These are phyloP conservation scores for Drosophila nigrodunni DNA, from an alignment of 1,140 invertebrate genomes.

Conservation along the genomic window DNA sequence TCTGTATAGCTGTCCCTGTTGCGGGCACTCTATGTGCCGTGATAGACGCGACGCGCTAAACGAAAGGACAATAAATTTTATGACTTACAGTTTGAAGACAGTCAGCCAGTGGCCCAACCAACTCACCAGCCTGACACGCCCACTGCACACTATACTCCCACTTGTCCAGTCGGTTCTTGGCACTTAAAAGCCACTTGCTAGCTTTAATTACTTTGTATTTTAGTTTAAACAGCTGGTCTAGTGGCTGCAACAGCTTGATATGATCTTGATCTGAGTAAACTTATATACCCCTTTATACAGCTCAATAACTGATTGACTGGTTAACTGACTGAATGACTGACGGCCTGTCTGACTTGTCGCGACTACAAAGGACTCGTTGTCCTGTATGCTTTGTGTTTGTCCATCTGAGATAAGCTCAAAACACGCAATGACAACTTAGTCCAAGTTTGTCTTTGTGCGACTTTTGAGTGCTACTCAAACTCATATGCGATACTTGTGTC, in stretches of 20 bases:
- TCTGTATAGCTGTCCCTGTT: neutral
- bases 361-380: conserved; percentile 27
- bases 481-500: conserved; percentile 7
- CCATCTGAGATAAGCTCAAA: conserved; percentile 77
- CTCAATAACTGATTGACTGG: conserved; percentile 18
- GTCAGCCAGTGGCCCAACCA: neutral
- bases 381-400: conserved; percentile 68
- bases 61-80: conserved; percentile 78
- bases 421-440: conserved; percentile 77
- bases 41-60: conserved; percentile 66
- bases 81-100: conserved; percentile 72
- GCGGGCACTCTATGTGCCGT: conserved; percentile 54
- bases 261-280: conserved; percentile 21
- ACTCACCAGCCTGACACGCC: too few species aligned
- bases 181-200: conserved; percentile 73
- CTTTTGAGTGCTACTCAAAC: conserved; percentile 44
- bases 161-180: neutral
- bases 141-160: too few species aligned
- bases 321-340: conserved; percentile 21
- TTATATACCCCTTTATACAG: conserved; percentile 37
- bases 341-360: conserved; percentile 24
- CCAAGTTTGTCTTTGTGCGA: conserved; percentile 48
- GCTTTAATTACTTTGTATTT: conserved; percentile 62
- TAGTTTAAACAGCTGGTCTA: conserved; percentile 61
- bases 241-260: conserved; percentile 37